These are phyloP conservation scores for Tetrapedia diversipes DNA, from an alignment of 2,888 invertebrate genomes.

Conservation along the genomic window DNA sequence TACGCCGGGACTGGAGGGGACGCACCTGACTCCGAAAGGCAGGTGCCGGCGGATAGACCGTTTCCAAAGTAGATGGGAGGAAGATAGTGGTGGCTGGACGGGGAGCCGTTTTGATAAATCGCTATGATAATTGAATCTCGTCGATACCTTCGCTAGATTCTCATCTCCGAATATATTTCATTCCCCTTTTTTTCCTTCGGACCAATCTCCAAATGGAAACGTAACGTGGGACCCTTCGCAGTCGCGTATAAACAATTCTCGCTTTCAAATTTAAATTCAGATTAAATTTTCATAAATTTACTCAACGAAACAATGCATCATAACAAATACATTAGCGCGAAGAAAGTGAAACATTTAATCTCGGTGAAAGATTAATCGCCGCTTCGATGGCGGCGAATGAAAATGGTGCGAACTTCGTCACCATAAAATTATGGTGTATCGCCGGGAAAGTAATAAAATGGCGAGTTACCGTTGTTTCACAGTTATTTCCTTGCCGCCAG, in stretches of 20 bases:
- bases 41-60: constrained; percentile 42
- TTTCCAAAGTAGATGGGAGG: constrained; percentile 37
- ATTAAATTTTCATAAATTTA: no score
- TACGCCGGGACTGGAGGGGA: constrained; percentile 40
- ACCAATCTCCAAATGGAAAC: neutral
- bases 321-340: no score
- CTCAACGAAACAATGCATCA: no score
- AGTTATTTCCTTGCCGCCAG: constrained; percentile 8
- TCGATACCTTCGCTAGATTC: constrained; percentile 8
- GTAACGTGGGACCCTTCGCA: neutral
- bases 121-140: constrained; percentile 48
- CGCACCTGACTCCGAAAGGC: constrained; percentile 61
- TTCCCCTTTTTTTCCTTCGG: no score
- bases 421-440: no score
- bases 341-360: no score
- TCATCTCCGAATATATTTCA: neutral
- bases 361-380: no score
- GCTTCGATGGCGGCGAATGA: no score
- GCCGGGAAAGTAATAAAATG: neutral
- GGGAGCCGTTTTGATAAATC: constrained; percentile 47
- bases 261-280: no score
- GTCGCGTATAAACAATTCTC: neutral
- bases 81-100: constrained; percentile 24
- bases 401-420: no score
- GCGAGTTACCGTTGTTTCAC: neutral